A percentile compares a stretch with the other conserved stretches of the same genome.
Evolutionary conservation across 2,113 vertebrate genomes (phyloP).

Genomic region (Prochilodus magdalenae): DNA sequence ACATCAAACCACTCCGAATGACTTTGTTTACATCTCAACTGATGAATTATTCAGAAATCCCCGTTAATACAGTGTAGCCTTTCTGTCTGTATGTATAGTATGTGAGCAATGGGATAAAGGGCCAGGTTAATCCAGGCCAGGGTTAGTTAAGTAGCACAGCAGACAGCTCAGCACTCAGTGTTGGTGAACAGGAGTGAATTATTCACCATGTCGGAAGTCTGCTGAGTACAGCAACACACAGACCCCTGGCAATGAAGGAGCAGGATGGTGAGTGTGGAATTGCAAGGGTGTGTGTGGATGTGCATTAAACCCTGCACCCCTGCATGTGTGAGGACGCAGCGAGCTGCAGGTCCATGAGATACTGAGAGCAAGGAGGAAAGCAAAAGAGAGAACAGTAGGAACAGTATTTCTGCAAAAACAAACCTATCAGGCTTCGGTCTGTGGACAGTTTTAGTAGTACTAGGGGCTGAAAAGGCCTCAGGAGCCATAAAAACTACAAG

Average conservation of each 20-base stretch:
- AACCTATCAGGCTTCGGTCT: neutral
- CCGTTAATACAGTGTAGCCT: neutral
- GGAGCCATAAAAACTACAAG: neutral
- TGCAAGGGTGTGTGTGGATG: neutral
- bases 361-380: neutral
- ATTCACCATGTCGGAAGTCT: slow-evolving; percentile 77
- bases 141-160: slow-evolving; percentile 26
- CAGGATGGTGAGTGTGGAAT: slow-evolving; percentile 27
- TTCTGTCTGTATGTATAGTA: neutral
- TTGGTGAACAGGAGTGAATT: slow-evolving; percentile 70
- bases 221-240: slow-evolving; percentile 72
- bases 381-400: neutral
- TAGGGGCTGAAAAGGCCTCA: neutral
- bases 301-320: slow-evolving; percentile 15
- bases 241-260: slow-evolving; percentile 49
- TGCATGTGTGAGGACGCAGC: slow-evolving; percentile 7
- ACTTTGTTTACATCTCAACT: too few species aligned
- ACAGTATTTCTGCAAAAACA: neutral
- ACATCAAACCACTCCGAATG: too few species aligned
- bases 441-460: neutral
- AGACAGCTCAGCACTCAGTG: slow-evolving; percentile 57
- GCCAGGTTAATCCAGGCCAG: slow-evolving; percentile 11
- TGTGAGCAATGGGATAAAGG: slow-evolving; percentile 1
- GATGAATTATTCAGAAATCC: too few species aligned
- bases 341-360: neutral